phyloP scores from a whole-genome alignment of 1,140 invertebrate species.

The Phortica variegata region DNA sequence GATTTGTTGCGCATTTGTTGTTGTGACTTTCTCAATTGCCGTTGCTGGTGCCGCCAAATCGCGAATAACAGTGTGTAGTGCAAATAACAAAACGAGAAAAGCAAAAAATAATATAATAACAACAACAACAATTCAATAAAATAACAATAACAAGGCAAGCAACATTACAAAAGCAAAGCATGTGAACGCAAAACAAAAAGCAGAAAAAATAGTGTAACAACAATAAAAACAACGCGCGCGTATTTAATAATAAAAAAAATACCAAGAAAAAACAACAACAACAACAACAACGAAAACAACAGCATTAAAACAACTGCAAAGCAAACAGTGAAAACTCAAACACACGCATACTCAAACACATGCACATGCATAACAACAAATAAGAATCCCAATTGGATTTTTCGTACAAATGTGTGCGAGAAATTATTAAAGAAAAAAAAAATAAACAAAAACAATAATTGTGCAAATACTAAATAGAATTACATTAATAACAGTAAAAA shows the following conservation, averaged over 20 bases:
- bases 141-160: slow-evolving; percentile 36
- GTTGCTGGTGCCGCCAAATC: too few relatives aligned
- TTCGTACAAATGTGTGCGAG: too few relatives aligned
- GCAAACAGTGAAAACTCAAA: neutral
- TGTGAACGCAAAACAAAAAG: slow-evolving; percentile 15
- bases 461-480: neutral
- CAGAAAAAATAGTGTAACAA: slow-evolving; percentile 13
- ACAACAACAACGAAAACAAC: slow-evolving; percentile 12
- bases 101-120: slow-evolving; percentile 23
- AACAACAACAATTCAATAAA: too few relatives aligned
- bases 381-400: neutral
- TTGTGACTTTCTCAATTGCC: slow-evolving; percentile 40
- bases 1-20: slow-evolving; percentile 4
- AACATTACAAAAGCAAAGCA: slow-evolving; percentile 8
- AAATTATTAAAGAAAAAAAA: too few relatives aligned
- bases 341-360: neutral
- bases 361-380: slow-evolving; percentile 12
- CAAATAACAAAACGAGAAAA: too few relatives aligned
- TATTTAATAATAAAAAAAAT: too few relatives aligned
- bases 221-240: neutral
- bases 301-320: neutral
- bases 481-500: slow-evolving; percentile 27
- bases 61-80: too few relatives aligned
- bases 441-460: neutral
- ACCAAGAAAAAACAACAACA: too few relatives aligned